These are phyloP conservation scores for Lasioglossum baleicum DNA, from an alignment of 1,140 invertebrate genomes.

Conservation along the genomic window DNA sequence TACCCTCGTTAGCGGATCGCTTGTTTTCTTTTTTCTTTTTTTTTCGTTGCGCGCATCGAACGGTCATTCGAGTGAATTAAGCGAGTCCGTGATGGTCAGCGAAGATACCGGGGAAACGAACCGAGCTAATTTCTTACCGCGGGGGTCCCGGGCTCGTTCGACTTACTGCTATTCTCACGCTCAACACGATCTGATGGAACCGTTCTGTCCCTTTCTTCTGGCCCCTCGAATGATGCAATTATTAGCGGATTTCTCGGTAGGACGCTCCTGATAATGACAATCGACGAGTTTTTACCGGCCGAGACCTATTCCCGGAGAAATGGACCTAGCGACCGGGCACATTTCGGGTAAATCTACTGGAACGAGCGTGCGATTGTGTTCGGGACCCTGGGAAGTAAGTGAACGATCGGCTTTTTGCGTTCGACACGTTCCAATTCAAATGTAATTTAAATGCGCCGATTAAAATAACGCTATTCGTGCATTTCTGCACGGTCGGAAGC, in stretches of 20 bases:
- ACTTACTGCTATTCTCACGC: conserved; percentile 44
- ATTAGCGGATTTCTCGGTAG: conserved; percentile 15
- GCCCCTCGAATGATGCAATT: background rate
- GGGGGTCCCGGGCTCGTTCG: background rate
- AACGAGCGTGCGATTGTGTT: too few relatives aligned
- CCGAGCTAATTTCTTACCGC: conserved; percentile 52
- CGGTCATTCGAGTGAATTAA: conserved; percentile 46
- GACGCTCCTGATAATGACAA: background rate
- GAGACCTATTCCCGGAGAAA: background rate
- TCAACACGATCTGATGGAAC: conserved; percentile 4
- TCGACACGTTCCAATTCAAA: too few relatives aligned
- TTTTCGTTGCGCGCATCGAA: background rate
- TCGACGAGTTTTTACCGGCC: background rate
- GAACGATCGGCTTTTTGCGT: too few relatives aligned
- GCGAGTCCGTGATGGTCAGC: conserved; percentile 31
- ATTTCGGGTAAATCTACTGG: too few relatives aligned
- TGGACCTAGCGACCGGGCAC: background rate
- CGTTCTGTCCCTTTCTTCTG: background rate
- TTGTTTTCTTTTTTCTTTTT: background rate
- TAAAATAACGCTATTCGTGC: too few relatives aligned
- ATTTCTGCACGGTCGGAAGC: too few relatives aligned
- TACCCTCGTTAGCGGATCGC: conserved; percentile 48
- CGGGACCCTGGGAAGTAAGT: too few relatives aligned
- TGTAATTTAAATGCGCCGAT: too few relatives aligned
- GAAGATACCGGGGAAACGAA: conserved; percentile 41